A percentile compares a stretch with the other conserved stretches of the same genome.
Evolutionary conservation across 2,113 vertebrate species (phyloP).

Genomic region (Pomatorhinus ruficollis): DNA sequence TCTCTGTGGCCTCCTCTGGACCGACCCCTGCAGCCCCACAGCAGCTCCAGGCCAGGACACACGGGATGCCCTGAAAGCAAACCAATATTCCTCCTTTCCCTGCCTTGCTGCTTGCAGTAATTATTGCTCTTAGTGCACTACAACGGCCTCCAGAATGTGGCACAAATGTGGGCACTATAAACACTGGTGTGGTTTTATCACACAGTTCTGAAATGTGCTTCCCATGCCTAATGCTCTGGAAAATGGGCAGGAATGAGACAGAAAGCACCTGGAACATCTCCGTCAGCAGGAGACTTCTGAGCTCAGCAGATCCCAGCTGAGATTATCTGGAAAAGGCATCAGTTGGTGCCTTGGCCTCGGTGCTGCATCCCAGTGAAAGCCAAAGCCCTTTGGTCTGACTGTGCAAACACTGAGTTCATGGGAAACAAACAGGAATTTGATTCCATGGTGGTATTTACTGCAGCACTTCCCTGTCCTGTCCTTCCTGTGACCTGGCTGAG

Average conservation of each 20-base stretch:
- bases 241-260: not conserved
- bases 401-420: not conserved
- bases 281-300: not conserved
- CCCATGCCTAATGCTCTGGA: not conserved
- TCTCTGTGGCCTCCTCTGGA: fast-evolving
- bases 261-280: not conserved
- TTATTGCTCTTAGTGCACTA: not conserved
- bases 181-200: not conserved
- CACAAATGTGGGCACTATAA: not conserved
- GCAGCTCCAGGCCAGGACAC: not conserved
- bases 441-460: slow-evolving; percentile 58
- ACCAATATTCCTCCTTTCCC: not conserved
- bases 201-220: not conserved
- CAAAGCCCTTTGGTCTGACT: slow-evolving; percentile 14
- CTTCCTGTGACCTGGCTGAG: not conserved
- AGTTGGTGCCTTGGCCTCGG: not conserved
- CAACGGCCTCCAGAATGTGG: not conserved
- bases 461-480: not conserved
- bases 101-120: not conserved
- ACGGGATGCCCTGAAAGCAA: not conserved
- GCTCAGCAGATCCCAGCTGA: slow-evolving; percentile 5
- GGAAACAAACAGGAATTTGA: slow-evolving; percentile 34
- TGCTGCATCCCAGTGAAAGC: not conserved
- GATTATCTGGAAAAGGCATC: not conserved
- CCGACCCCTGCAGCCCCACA: not conserved